Evolutionary conservation across 2,888 invertebrate species (phyloP).

Genomic region (Erebia palarica): DNA sequence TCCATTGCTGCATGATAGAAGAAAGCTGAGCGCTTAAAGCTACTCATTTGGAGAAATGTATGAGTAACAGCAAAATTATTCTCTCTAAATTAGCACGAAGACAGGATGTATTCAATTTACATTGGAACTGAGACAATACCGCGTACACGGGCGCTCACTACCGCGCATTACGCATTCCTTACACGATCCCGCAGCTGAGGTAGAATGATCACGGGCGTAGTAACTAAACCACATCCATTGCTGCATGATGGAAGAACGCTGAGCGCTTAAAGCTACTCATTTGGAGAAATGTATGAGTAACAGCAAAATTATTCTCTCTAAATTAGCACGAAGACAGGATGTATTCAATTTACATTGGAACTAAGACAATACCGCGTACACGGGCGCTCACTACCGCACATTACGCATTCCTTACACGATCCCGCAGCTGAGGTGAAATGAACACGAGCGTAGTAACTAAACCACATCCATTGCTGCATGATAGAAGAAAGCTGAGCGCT

Average conservation of each 20-base stretch:
- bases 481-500: background rate
- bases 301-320: too few species aligned
- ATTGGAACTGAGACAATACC: conserved; percentile 43
- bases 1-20: conserved; percentile 37
- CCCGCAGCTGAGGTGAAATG: conserved; percentile 50
- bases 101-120: conserved; percentile 41
- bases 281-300: too few species aligned
- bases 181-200: conserved; percentile 62
- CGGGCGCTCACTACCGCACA: conserved; percentile 76
- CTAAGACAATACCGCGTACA: conserved; percentile 49
- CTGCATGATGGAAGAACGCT: conserved; percentile 13
- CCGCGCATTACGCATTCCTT: conserved; percentile 77
- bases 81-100: background rate
- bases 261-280: conserved; percentile 14
- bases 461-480: conserved; percentile 40
- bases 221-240: conserved; percentile 38
- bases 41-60: background rate
- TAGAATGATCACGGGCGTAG: conserved; percentile 29
- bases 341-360: conserved; percentile 42
- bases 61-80: too few species aligned
- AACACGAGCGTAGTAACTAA: conserved; percentile 14
- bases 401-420: conserved; percentile 77
- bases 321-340: conserved; percentile 25
- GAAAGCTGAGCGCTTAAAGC: background rate
- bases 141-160: conserved; percentile 72